Percentiles rank a stretch among this genome's conserved stretches.
phyloP scores from a whole-genome alignment of 2,113 vertebrate genomes.

The Halichoerus grypus region DNA sequence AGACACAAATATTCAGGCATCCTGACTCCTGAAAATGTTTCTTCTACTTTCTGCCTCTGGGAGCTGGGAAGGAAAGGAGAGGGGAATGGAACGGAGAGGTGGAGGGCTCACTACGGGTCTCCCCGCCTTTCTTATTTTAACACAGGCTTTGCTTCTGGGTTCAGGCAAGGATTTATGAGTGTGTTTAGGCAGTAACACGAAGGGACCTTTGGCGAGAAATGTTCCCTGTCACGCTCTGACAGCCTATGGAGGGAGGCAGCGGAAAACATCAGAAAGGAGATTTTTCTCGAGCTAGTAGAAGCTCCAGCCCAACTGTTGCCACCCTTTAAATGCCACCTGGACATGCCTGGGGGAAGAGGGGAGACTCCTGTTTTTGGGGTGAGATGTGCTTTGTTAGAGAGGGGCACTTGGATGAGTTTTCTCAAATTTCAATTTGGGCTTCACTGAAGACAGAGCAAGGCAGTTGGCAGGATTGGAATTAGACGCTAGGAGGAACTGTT shows the following conservation, averaged over 20 bases:
- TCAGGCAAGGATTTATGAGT: constrained; percentile 74
- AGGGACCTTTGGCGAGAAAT: constrained; percentile 60
- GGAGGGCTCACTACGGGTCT: not conserved
- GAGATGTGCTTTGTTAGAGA: not conserved
- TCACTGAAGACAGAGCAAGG: not conserved
- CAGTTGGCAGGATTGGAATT: not conserved
- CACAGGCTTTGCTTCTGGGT: constrained; percentile 50
- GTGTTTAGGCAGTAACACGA: constrained; percentile 64
- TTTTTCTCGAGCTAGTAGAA: not conserved
- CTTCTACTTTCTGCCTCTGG: not conserved
- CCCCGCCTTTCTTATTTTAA: constrained; percentile 61
- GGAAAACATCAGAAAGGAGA: constrained; percentile 22
- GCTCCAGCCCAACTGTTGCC: not conserved
- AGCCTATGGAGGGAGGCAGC: not conserved
- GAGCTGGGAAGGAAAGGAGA: not conserved
- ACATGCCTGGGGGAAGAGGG: not conserved
- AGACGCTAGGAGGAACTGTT: not conserved
- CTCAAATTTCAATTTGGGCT: not conserved
- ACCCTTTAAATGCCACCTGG: not conserved
- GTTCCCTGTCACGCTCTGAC: constrained; percentile 63
- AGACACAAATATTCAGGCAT: not conserved
- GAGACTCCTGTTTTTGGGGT: not conserved
- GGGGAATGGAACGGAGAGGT: not conserved
- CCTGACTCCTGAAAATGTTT: not conserved
- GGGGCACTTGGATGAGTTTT: not conserved